Percentiles rank a stretch among this genome's conserved stretches.
phyloP scores from a whole-genome alignment of 2,888 invertebrate species.

The Nemoura dubitans region DNA sequence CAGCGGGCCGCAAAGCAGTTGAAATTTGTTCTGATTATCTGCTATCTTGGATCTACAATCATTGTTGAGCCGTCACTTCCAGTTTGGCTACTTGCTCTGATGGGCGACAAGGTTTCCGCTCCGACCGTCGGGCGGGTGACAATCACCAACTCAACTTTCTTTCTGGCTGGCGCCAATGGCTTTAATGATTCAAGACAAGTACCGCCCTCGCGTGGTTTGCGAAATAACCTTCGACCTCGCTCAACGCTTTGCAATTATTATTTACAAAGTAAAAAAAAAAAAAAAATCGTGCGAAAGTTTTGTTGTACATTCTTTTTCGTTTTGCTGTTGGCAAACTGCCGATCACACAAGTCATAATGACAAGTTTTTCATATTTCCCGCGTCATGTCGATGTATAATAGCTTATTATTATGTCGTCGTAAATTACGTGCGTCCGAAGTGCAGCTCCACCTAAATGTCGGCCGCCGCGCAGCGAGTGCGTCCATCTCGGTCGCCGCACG shows the following conservation, averaged over 20 bases:
- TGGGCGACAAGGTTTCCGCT: neutral
- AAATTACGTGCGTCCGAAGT: slow-evolving; percentile 16
- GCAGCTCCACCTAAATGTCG: slow-evolving; percentile 23
- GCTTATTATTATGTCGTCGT: slow-evolving; percentile 34
- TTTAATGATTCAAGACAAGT: neutral
- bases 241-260: neutral
- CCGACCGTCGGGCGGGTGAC: neutral
- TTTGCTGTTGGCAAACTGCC: slow-evolving; percentile 26
- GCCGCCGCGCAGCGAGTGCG: neutral
- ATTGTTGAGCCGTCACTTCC: neutral
- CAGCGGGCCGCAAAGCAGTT: neutral
- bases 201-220: neutral
- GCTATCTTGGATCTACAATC: neutral
- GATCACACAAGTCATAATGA: slow-evolving; percentile 28
- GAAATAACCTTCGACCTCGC: neutral
- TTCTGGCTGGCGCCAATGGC: neutral
- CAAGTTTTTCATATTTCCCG: slow-evolving; percentile 22
- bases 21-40: neutral
- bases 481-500: neutral
- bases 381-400: slow-evolving; percentile 27
- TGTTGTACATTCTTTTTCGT: neutral
- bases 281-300: neutral
- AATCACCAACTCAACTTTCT: neutral
- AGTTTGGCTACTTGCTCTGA: neutral
- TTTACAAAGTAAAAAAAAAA: neutral